Base-by-base conservation (phyloP, 1,140 invertebrate genomes). In the Eumeta japonica region DNA sequence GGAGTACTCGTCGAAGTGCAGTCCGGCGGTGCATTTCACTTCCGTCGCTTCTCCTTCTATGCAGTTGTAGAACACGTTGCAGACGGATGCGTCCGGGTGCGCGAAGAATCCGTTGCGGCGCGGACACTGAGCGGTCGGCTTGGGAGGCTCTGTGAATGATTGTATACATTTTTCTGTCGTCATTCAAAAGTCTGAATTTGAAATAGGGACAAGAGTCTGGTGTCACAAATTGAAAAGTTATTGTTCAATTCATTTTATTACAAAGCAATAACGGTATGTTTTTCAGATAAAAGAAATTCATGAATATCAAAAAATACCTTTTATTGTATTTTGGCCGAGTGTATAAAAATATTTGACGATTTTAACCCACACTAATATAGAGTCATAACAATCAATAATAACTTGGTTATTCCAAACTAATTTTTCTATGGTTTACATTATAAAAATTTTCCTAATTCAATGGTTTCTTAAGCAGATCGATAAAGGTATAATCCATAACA, bases 21-120 rank as follows among this genome's bases (percentile, higher is more conserved):
- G 78, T 7, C 90, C 89, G 43, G 85, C 82, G 1, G 90, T 90
- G 61, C 91, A 94, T 24, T 82, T 85, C 49, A 87, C 88, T 62
- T 89, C 86, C 24, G 81, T 85, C 17, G 83, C 80, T 17, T 89
- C 86, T 13, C 91, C 90, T 37, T 91, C 87, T 47, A 91, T 91
- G 59, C 91, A 94, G 66, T 92, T 92, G 78, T 81, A 91, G 80
- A 93, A 94, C 33, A 90, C 68, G 57, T 91, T 86, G 76, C 91
- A 94, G 2, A 90, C 80, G 1, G 81, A 62, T 9, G 84, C 67
- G 48, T 92, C 87, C 2, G 89, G 88, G 76, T 94, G 89, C 2
- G 88, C 85, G 71, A 92, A 94, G 80, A 92, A 91, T 3, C 91
- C 91, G 62, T 92, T 92, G 52, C 81, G 80, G 40, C 90, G 79